Percentiles rank a stretch among this genome's conserved stretches.
Conservation (phyloP, 2,113 vertebrate genomes). For the Larimichthys polyactis region DNA sequence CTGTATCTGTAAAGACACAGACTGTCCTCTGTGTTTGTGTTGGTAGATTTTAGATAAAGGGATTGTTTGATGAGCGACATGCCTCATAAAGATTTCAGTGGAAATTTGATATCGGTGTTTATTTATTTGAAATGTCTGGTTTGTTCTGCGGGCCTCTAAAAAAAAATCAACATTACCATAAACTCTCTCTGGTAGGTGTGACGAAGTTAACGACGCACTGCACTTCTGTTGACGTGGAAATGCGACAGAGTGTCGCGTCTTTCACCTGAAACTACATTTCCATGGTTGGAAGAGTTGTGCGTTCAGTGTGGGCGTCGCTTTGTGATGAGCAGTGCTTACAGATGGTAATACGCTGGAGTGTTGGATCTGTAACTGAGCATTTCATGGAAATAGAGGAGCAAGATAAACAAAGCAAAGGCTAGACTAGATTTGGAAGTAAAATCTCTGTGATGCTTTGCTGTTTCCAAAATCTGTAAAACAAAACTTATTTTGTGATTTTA, state of each 20-base stretch:
- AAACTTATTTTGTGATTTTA: not conserved
- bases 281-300: not conserved
- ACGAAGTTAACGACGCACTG: not conserved
- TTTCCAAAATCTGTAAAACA: not conserved
- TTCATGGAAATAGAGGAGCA: not conserved
- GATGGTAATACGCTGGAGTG: not conserved
- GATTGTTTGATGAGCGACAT: constrained; percentile 90
- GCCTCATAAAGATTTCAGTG: constrained; percentile 81
- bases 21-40: constrained; percentile 94
- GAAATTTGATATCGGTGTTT: constrained; percentile 63
- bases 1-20: constrained; percentile 64
- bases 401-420: not conserved
- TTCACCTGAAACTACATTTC: constrained; percentile 51
- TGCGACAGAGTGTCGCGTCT: not conserved
- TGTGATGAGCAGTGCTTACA: constrained; percentile 5
- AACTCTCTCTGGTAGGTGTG: not conserved
- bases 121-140: constrained; percentile 35
- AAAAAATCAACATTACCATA: not conserved
- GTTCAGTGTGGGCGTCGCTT: not conserved
- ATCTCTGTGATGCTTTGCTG: too few relatives aligned
- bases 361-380: not conserved
- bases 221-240: constrained; percentile 41
- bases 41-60: constrained; percentile 88
- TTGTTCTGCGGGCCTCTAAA: constrained; percentile 9
- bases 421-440: not conserved